These are phyloP conservation scores for Leuciscus idus DNA, from an alignment of 2,113 vertebrate species.

Conservation along the genomic window DNA sequence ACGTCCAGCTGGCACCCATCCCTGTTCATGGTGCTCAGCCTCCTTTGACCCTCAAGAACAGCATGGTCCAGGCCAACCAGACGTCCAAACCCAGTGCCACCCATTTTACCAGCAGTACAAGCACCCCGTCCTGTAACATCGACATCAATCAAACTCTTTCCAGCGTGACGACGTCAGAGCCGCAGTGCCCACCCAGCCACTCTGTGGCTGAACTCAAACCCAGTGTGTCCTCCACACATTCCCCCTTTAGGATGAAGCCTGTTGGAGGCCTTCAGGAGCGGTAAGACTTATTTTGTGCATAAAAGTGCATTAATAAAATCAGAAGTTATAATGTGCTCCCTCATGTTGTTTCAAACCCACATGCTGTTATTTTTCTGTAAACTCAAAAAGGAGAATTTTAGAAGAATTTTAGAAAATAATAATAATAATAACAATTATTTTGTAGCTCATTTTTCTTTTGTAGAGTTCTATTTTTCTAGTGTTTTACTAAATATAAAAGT, in stretches of 20 bases:
- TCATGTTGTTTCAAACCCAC: not conserved
- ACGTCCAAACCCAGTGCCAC: constrained; percentile 64
- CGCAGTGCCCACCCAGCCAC: constrained; percentile 11
- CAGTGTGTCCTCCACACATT: constrained; percentile 78
- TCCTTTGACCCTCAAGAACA: constrained; percentile 72
- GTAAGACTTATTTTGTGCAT: constrained; percentile 61
- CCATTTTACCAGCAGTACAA: constrained; percentile 49
- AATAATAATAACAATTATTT: too few relatives aligned
- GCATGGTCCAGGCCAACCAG: constrained; percentile 88
- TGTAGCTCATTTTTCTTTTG: too few relatives aligned
- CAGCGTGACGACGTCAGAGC: constrained; percentile 68
- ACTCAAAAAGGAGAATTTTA: not conserved
- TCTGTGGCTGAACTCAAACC: constrained; percentile 78
- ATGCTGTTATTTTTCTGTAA: not conserved
- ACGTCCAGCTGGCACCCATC: constrained; percentile 80
- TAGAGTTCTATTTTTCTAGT: too few relatives aligned
- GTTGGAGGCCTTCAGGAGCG: constrained; percentile 92
- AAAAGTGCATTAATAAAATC: not conserved
- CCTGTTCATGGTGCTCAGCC: constrained; percentile 71
- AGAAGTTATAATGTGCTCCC: not conserved
- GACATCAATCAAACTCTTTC: constrained; percentile 64
- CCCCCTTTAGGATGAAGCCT: constrained; percentile 97
- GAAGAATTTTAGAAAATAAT: too few relatives aligned
- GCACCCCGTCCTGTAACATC: constrained; percentile 21
- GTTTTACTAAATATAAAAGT: too few relatives aligned